phyloP scores from a whole-genome alignment of 2,888 invertebrate genomes.

The Polydrusus tereticollis region DNA sequence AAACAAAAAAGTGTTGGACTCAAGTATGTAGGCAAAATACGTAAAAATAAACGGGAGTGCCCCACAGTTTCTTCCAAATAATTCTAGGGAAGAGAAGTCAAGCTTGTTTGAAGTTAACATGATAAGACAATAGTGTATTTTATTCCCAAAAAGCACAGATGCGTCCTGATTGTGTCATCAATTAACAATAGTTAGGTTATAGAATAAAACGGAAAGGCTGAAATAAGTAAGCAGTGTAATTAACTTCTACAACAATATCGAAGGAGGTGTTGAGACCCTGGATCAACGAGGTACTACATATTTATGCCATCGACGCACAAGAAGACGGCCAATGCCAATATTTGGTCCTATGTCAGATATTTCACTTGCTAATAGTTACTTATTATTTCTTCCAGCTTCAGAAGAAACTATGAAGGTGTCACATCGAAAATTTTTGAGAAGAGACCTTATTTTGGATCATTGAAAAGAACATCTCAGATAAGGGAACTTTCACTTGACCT shows the following conservation, averaged over 20 bases:
- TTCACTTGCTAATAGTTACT: constrained; percentile 12
- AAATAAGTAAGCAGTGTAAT: no score
- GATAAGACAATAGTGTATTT: no score
- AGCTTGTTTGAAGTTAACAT: not conserved
- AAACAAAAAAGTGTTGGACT: not conserved
- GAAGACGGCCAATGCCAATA: constrained; percentile 34
- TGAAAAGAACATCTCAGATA: not conserved
- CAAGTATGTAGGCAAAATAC: not conserved
- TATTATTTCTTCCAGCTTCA: not conserved
- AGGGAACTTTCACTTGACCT: not conserved
- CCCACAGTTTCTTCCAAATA: not conserved
- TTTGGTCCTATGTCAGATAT: constrained; percentile 31
- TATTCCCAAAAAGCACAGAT: no score
- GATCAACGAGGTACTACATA: constrained; percentile 24
- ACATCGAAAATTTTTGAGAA: not conserved
- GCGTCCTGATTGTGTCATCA: no score
- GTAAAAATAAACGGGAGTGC: not conserved
- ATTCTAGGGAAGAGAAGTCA: not conserved
- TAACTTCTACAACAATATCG: constrained; percentile 1
- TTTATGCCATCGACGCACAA: constrained; percentile 25
- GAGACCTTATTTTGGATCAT: no score
- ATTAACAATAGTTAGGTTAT: no score
- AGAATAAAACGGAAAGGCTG: no score
- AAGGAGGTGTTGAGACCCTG: constrained; percentile 10
- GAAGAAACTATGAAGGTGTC: constrained; percentile 6